Conservation (phyloP, 2,888 invertebrate genomes). For the Caenorhabditis afra region DNA sequence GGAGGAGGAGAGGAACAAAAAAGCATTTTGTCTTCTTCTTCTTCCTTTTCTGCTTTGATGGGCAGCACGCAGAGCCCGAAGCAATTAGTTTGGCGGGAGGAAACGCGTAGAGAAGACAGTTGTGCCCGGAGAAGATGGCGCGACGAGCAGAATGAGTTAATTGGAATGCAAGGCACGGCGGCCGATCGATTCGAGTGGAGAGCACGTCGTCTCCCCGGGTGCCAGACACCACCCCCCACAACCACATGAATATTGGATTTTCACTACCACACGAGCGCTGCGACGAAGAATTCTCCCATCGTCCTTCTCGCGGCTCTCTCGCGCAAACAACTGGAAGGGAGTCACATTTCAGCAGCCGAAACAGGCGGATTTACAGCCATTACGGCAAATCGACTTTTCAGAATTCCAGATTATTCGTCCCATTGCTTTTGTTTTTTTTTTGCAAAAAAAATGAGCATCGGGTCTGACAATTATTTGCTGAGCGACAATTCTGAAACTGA, state of each 20-base stretch:
- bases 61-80: not conserved
- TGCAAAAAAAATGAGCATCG: too few relatives aligned
- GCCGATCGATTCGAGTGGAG: conserved; percentile 30
- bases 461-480: too few relatives aligned
- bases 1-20: conserved; percentile 9
- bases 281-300: not conserved
- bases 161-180: conserved; percentile 39
- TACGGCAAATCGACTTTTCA: too few relatives aligned
- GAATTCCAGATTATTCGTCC: too few relatives aligned
- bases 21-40: conserved; percentile 4
- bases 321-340: not conserved
- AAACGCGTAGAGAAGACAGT: not conserved
- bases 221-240: too few relatives aligned
- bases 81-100: conserved; percentile 4
- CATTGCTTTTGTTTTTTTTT: too few relatives aligned
- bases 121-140: not conserved
- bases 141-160: conserved; percentile 21
- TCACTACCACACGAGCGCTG: not conserved
- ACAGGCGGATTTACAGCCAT: too few relatives aligned
- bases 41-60: conserved; percentile 10
- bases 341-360: conserved; percentile 12
- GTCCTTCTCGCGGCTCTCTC: not conserved
- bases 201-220: too few relatives aligned
- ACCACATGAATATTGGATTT: conserved; percentile 45
- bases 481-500: too few relatives aligned